Percentiles rank a stretch among this genome's conserved stretches.
Evolutionary conservation across 1,140 invertebrate genomes (phyloP).

Genomic region (Teleopsis dalmanni): DNA sequence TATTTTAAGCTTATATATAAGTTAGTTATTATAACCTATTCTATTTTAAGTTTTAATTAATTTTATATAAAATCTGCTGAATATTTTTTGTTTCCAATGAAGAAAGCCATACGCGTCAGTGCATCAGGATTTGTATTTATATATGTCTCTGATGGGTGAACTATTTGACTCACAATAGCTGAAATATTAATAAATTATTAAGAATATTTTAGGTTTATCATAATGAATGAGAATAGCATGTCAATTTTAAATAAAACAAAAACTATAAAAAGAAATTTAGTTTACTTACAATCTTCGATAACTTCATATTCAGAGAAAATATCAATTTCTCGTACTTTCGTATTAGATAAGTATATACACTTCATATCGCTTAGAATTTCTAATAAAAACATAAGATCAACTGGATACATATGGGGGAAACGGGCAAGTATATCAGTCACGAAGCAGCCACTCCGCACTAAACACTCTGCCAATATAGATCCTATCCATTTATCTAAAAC

Average conservation of each 20-base stretch:
- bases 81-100: slow-evolving; percentile 53
- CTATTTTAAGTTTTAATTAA: too few relatives aligned
- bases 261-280: neutral
- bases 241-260: neutral
- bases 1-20: too few relatives aligned
- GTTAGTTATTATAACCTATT: too few relatives aligned
- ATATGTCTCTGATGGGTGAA: slow-evolving; percentile 27
- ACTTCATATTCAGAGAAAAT: slow-evolving; percentile 16
- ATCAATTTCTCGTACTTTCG: slow-evolving; percentile 15
- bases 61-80: slow-evolving; percentile 47
- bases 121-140: slow-evolving; percentile 41
- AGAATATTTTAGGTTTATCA: too few relatives aligned
- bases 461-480: slow-evolving; percentile 55
- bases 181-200: neutral
- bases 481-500: slow-evolving; percentile 63
- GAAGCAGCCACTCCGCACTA: slow-evolving; percentile 52
- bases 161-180: slow-evolving; percentile 21
- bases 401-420: slow-evolving; percentile 46
- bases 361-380: slow-evolving; percentile 27
- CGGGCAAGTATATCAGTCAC: slow-evolving; percentile 49
- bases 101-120: slow-evolving; percentile 49
- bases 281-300: slow-evolving; percentile 17
- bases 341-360: slow-evolving; percentile 26
- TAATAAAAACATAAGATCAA: slow-evolving; percentile 33
- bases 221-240: neutral